Evolutionary conservation across 1,140 invertebrate species (phyloP).

Genomic region (Zeugodacus cucurbitae): DNA sequence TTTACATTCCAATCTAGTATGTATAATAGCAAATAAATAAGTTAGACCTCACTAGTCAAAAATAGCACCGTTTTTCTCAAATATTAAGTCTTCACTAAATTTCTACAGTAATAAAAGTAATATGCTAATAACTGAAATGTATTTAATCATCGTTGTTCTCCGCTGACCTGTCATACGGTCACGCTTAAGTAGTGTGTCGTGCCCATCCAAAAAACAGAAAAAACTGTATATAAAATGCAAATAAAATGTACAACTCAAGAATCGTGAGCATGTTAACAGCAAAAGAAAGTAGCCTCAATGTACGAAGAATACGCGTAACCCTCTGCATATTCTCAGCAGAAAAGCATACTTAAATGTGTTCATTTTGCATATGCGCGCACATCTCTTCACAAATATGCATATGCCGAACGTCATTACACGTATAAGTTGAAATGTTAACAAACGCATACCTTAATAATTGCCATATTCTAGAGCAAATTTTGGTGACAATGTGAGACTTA

Average conservation of each 20-base stretch:
- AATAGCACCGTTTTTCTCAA: too few species aligned
- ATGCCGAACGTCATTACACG: not conserved
- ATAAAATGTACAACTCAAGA: not conserved
- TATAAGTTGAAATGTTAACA: not conserved
- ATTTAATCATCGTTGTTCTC: not conserved
- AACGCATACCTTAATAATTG: not conserved
- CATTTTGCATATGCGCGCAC: not conserved
- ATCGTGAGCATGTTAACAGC: not conserved
- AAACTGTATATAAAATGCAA: not conserved
- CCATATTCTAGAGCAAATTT: not conserved
- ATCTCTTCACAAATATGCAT: not conserved
- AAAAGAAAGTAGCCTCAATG: constrained; percentile 17
- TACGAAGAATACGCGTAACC: not conserved
- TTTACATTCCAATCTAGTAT: too few species aligned
- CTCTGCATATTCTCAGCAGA: not conserved
- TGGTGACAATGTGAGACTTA: constrained; percentile 2
- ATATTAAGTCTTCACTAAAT: too few species aligned
- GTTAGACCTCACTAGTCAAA: too few species aligned
- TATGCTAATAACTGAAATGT: too few species aligned
- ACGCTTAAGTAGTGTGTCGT: not conserved
- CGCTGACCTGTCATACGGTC: not conserved
- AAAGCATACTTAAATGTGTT: not conserved
- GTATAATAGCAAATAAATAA: too few species aligned
- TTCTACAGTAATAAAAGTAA: too few species aligned
- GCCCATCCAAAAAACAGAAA: not conserved